Conservation (phyloP, 2,113 vertebrate genomes). For the Columba janthina region DNA sequence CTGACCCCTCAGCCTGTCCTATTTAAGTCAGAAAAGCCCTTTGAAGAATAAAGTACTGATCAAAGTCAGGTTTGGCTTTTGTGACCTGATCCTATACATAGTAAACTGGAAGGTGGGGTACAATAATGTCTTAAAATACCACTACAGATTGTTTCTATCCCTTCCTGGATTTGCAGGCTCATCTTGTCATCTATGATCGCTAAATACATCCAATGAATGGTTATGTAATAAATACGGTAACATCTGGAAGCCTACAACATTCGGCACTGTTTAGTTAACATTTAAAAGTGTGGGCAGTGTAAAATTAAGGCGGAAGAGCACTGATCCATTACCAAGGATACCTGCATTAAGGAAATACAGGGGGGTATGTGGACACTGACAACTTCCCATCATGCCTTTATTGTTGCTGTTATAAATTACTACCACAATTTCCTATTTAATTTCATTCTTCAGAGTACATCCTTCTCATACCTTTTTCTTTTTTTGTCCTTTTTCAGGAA, state of each 20-base stretch:
- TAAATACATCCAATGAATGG: accelerated
- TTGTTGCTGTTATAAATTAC: background rate
- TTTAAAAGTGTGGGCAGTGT: background rate
- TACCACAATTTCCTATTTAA: background rate
- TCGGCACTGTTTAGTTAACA: background rate
- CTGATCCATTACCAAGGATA: background rate
- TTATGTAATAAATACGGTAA: background rate
- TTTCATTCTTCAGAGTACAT: background rate
- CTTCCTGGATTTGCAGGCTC: slow-evolving; percentile 10
- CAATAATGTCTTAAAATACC: background rate
- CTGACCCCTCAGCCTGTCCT: background rate
- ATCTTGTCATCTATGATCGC: background rate
- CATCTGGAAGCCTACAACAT: slow-evolving; percentile 45
- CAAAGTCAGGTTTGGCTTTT: background rate
- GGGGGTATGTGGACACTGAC: background rate
- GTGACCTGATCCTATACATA: background rate
- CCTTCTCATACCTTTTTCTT: background rate
- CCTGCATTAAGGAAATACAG: background rate
- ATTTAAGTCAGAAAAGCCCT: background rate
- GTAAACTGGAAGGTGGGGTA: background rate
- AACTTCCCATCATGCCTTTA: background rate
- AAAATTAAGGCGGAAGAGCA: slow-evolving; percentile 8
- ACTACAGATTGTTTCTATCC: background rate
- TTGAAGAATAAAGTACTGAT: background rate
- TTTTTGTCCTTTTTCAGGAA: background rate